Evolutionary conservation across 1,140 invertebrate genomes (phyloP).

Genomic region (Drosophila kikkawai): DNA sequence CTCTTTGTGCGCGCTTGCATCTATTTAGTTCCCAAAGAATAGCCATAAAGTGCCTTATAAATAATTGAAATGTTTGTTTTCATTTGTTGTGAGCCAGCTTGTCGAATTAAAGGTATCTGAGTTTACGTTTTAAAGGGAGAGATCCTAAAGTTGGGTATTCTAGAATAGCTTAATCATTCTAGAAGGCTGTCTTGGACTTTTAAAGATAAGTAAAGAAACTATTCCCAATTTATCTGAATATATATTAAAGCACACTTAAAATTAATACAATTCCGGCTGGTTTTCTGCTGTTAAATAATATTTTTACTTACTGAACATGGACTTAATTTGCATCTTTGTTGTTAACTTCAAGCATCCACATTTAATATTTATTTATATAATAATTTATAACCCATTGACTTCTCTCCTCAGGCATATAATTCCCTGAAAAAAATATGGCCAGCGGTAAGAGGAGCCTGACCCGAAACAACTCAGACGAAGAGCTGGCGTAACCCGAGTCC

Average conservation of each 20-base stretch:
- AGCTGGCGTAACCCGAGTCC: slow-evolving; percentile 31
- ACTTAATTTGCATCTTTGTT: slow-evolving; percentile 1
- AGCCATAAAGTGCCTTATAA: slow-evolving; percentile 28
- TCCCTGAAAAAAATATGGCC: slow-evolving; percentile 21
- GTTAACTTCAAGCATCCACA: neutral
- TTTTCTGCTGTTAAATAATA: neutral
- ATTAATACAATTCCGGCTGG: no score
- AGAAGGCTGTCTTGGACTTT: neutral
- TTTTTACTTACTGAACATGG: neutral
- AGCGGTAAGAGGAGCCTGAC: neutral
- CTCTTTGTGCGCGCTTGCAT: slow-evolving; percentile 13
- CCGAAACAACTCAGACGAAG: slow-evolving; percentile 2
- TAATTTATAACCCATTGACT: slow-evolving; percentile 18
- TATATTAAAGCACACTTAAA: no score
- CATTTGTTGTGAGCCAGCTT: slow-evolving; percentile 9
- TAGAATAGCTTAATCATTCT: neutral
- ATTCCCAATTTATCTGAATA: no score
- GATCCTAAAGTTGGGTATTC: neutral
- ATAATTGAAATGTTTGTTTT: slow-evolving; percentile 43
- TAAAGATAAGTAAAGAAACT: neutral
- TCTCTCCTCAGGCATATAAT: slow-evolving; percentile 22
- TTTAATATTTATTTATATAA: slow-evolving; percentile 10
- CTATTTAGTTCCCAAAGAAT: slow-evolving; percentile 29
- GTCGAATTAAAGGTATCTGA: slow-evolving; percentile 5
- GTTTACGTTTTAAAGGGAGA: neutral